A percentile compares a stretch with the other conserved stretches of the same genome.
These are phyloP conservation scores for Drosophila maculinotata DNA, from an alignment of 2,888 invertebrate species.

Conservation along the genomic window DNA sequence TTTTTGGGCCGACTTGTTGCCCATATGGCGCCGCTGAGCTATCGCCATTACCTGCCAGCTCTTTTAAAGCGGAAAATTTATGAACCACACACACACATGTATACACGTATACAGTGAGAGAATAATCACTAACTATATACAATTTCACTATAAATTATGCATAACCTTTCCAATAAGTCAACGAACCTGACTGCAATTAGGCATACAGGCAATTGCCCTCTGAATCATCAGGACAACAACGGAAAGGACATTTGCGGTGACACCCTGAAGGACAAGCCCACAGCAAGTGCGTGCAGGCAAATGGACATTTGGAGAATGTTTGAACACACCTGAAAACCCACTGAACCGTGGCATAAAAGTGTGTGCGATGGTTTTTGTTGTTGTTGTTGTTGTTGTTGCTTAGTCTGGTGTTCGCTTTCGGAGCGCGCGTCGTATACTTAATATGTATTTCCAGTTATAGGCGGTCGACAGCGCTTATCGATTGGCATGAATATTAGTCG, in stretches of 20 bases:
- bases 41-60: no score
- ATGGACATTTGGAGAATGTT: no score
- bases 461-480: conserved; percentile 76
- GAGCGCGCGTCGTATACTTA: conserved; percentile 70
- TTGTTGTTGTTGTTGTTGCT: not conserved
- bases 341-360: conserved; percentile 65
- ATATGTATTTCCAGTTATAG: conserved; percentile 77
- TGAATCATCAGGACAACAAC: conserved; percentile 33
- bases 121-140: conserved; percentile 53
- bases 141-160: conserved; percentile 73
- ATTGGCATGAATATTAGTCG: conserved; percentile 78
- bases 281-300: not conserved
- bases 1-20: conserved; percentile 50
- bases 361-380: no score
- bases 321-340: conserved; percentile 60
- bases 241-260: conserved; percentile 18
- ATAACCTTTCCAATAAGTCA: conserved; percentile 66
- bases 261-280: conserved; percentile 43
- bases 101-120: not conserved
- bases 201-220: not conserved
- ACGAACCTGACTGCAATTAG: conserved; percentile 54
- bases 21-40: conserved; percentile 75
- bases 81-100: conserved; percentile 42
- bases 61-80: conserved; percentile 70
- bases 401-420: conserved; percentile 35